phyloP scores from a whole-genome alignment of 2,113 vertebrate species.

The Tachysurus vachellii region DNA sequence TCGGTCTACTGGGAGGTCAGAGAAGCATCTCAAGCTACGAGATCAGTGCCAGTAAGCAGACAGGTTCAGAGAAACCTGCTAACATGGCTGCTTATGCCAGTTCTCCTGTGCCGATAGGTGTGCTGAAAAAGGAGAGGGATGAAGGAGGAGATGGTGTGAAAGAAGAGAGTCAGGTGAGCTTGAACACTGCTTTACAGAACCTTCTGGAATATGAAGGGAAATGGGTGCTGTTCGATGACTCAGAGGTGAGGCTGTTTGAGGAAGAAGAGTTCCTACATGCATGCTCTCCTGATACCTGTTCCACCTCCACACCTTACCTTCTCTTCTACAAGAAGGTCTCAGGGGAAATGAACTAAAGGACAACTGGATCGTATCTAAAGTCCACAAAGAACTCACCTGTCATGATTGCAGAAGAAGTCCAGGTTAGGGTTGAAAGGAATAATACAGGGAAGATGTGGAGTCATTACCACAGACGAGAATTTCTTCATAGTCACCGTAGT shows the following conservation, averaged over 20 bases:
- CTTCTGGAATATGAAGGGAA: conserved; percentile 90
- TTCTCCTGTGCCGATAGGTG: conserved; percentile 51
- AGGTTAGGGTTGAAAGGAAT: background rate
- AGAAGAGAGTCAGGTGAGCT: conserved; percentile 23
- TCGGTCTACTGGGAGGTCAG: conserved; percentile 92
- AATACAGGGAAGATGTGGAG: background rate
- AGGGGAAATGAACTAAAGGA: conserved; percentile 12
- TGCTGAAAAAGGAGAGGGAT: conserved; percentile 53
- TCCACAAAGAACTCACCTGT: background rate
- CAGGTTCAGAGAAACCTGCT: conserved; percentile 73
- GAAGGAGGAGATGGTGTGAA: conserved; percentile 3
- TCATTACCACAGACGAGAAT: background rate
- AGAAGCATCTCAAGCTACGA: conserved; percentile 84
- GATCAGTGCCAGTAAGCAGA: conserved; percentile 71
- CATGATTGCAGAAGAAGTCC: background rate
- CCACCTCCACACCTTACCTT: conserved; percentile 93
- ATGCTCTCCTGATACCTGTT: conserved; percentile 85
- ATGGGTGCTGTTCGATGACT: conserved; percentile 97
- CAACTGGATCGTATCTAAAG: background rate
- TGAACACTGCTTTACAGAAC: conserved; percentile 62
- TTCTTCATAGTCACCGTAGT: background rate
- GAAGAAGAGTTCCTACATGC: conserved; percentile 91
- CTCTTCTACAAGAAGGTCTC: conserved; percentile 87
- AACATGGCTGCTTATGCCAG: conserved; percentile 60
- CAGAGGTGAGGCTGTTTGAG: conserved; percentile 90